Evolutionary conservation across 2,888 invertebrate genomes (phyloP), one percentile per base, ranked within the genome.

Genomic region (Linnaemya tessellans): DNA sequence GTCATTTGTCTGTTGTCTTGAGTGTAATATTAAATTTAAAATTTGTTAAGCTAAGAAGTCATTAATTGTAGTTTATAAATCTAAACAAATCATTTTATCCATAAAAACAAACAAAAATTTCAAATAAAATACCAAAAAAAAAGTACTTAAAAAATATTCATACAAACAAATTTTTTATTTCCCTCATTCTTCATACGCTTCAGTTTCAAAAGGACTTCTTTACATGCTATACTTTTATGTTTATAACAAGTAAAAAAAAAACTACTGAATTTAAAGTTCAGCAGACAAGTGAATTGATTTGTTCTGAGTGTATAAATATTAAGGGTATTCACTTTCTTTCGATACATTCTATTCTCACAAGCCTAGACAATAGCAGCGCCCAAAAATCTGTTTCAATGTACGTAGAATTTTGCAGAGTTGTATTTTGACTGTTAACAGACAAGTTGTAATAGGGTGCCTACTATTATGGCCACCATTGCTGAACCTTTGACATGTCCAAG

Each of bases 11-110:
- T 81, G 3, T 82, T 77, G 51, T 51, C 77, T 77, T 82, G 82
- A 79, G 85, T 85, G 85, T 85, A 85, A 85, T 85, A 85, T 85
- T 85, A 85, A 75, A 85, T 85, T 85, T 75, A 79, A 80, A 85
- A 80, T 82, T 80, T 85, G 77, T 83, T 82, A 81, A 85, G 79
- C 85, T 85, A 85, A 85, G 85, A 82, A 85, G 85, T 85, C 85
- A 85, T 85, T 75, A 85, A 80, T 85, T 85, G 85, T 85, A 85
- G 85, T 82, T 75, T 85, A 75, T 71, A 85, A 85, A 81, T 51
- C 41, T 49, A 84, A 77, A 75, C 25, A 68, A 78, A 83, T 41
- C 71, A 77, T 78, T 83, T 78, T 75, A 81, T 46, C 38, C 68
- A 62, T 46, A 35, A 51, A 60, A 80, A 35, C 35, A 67, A 75